A percentile compares a stretch with the other conserved stretches of the same genome.
Conservation (phyloP, 37 sponge, comb jelly and placozoan genomes). For the Tethya wilhelma region DNA sequence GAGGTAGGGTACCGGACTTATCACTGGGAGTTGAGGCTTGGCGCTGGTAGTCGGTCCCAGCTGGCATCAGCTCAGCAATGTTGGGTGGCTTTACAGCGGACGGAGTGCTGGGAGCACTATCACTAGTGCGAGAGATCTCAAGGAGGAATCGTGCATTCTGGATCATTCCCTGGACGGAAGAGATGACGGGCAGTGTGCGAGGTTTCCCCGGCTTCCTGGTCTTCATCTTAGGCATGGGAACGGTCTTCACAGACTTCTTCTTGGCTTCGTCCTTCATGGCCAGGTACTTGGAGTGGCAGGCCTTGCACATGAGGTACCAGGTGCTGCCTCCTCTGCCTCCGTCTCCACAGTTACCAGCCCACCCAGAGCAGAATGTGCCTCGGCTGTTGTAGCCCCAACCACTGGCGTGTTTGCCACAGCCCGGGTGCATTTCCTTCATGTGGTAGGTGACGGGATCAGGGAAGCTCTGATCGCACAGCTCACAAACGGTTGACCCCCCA, state of each 20-base stretch:
- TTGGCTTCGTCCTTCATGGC: conserved; percentile 69
- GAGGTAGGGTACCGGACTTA: conserved; percentile 3
- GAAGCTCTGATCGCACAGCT: conserved; percentile 88
- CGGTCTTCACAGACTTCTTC: conserved; percentile 54
- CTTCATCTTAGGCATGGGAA: conserved; percentile 43
- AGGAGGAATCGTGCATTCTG: conserved; percentile 87
- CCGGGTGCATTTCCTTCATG: conserved; percentile 92
- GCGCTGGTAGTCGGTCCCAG: conserved; percentile 6
- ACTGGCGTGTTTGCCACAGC: conserved; percentile 89
- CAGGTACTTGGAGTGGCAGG: conserved; percentile 87
- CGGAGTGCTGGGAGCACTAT: conserved; percentile 30
- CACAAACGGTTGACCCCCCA: conserved; percentile 77
- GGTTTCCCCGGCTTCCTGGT: conserved; percentile 75
- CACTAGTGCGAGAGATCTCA: conserved; percentile 50
- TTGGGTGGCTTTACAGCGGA: not conserved
- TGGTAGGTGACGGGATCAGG: conserved; percentile 96
- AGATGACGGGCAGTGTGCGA: conserved; percentile 45
- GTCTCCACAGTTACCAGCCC: conserved; percentile 99
- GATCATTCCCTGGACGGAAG: conserved; percentile 73
- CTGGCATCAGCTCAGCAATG: not conserved
- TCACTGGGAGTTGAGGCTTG: conserved; percentile 25
- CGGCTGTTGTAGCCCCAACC: conserved; percentile 99
- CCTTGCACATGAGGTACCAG: conserved; percentile 98
- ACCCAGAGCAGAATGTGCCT: conserved; percentile 92
- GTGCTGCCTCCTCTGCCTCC: conserved; percentile 95